Percentiles rank a stretch among this genome's conserved stretches.
Evolutionary conservation across 1,140 invertebrate species (phyloP).

Genomic region (Zaprionus ghesquierei): DNA sequence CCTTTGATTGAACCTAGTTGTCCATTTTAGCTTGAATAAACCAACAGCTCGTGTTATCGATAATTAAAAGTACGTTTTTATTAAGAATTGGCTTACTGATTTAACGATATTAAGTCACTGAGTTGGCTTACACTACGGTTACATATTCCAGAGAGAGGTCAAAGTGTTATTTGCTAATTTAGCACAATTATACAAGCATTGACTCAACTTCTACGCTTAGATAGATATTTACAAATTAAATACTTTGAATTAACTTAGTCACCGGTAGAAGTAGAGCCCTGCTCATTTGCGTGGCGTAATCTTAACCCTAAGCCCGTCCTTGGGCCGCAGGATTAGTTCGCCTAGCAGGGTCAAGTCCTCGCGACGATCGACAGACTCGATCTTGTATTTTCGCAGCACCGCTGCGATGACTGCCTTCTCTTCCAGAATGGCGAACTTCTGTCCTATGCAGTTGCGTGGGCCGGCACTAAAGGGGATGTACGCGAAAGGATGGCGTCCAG

Average conservation of each 20-base stretch:
- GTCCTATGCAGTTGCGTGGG: conserved; percentile 88
- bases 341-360: conserved; percentile 84
- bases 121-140: conserved; percentile 38
- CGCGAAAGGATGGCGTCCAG: conserved; percentile 85
- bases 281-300: conserved; percentile 75
- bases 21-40: neutral
- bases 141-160: conserved; percentile 30
- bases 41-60: neutral
- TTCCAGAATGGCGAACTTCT: conserved; percentile 91
- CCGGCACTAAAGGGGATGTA: conserved; percentile 91
- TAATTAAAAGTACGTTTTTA: neutral
- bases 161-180: conserved; percentile 50
- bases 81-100: neutral
- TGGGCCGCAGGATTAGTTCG: conserved; percentile 85
- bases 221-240: conserved; percentile 69
- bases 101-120: conserved; percentile 46
- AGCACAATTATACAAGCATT: conserved; percentile 44
- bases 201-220: conserved; percentile 10
- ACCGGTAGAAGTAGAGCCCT: neutral
- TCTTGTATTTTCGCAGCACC: conserved; percentile 86
- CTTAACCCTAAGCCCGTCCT: conserved; percentile 84
- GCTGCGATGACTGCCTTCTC: conserved; percentile 88
- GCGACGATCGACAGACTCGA: conserved; percentile 84
- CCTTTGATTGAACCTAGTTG: too few relatives aligned
- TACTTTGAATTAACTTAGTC: conserved; percentile 58